Conservation (phyloP, 2,888 invertebrate genomes). For the Drosophila ustulata region DNA sequence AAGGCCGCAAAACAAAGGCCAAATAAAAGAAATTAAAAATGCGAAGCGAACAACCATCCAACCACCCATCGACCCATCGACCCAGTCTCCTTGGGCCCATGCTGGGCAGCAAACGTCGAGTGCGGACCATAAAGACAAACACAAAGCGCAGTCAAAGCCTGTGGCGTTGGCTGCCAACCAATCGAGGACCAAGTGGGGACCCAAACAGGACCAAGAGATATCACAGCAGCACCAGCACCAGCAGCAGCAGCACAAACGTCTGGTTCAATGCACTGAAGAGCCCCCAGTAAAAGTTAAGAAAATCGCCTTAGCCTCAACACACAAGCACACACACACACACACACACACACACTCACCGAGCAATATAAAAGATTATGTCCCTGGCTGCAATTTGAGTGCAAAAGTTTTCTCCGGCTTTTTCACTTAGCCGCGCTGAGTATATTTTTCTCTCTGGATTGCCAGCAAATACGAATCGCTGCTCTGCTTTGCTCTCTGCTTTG, state of each 20-base stretch:
- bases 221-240: too few species aligned
- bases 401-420: constrained; percentile 68
- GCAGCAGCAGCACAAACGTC: constrained; percentile 19
- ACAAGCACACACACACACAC: constrained; percentile 38
- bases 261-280: constrained; percentile 74
- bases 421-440: constrained; percentile 35
- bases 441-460: constrained; percentile 22
- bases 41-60: constrained; percentile 14
- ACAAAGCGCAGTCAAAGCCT: constrained; percentile 57
- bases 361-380: constrained; percentile 59
- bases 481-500: constrained; percentile 2
- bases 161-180: constrained; percentile 68
- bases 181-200: constrained; percentile 38
- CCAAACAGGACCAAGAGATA: constrained; percentile 17
- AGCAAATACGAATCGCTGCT: constrained; percentile 27
- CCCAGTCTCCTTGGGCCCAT: not conserved
- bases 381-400: constrained; percentile 56
- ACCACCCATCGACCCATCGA: not conserved
- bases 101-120: constrained; percentile 9
- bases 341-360: not conserved
- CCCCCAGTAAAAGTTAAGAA: constrained; percentile 63
- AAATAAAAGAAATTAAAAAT: constrained; percentile 79
- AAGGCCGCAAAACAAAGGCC: constrained; percentile 37
- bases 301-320: constrained; percentile 59
- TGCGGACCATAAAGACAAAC: constrained; percentile 50